Percentiles rank a stretch among this genome's conserved stretches.
phyloP scores from a whole-genome alignment of 2,888 invertebrate species.

The Auanema sp. region DNA sequence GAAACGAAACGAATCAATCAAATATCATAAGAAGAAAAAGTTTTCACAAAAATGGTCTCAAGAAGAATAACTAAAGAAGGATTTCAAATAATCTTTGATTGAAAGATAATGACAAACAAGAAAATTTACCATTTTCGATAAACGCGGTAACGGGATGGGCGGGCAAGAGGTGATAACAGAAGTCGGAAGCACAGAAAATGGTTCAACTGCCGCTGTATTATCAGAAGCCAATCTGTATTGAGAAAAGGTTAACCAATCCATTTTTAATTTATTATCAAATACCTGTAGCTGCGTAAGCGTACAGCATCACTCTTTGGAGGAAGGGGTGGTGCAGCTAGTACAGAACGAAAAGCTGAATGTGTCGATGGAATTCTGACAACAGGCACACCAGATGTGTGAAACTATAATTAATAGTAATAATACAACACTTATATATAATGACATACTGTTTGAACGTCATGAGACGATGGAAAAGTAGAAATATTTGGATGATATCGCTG shows the following conservation, averaged over 20 bases:
- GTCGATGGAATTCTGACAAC: neutral
- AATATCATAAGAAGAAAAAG: neutral
- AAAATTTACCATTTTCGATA: slow-evolving; percentile 6
- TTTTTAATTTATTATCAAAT: neutral
- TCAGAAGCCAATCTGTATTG: too few relatives aligned
- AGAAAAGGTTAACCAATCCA: too few relatives aligned
- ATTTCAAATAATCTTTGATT: too few relatives aligned
- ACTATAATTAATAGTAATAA: neutral
- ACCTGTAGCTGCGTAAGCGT: neutral
- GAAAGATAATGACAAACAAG: neutral
- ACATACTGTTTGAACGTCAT: too few relatives aligned
- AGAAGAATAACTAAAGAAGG: too few relatives aligned
- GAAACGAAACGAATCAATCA: neutral
- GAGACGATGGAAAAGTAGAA: too few relatives aligned
- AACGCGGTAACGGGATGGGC: slow-evolving; percentile 2
- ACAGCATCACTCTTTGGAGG: slow-evolving; percentile 3
- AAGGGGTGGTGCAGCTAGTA: neutral
- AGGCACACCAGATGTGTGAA: neutral
- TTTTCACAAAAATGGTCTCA: neutral
- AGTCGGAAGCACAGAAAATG: neutral
- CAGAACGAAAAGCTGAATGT: slow-evolving; percentile 2
- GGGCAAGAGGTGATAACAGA: neutral
- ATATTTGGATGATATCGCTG: too few relatives aligned
- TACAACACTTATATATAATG: too few relatives aligned
- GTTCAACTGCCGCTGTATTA: too few relatives aligned